Evolutionary conservation across 2,888 invertebrate genomes (phyloP).

Genomic region (Saturnia pavonia): DNA sequence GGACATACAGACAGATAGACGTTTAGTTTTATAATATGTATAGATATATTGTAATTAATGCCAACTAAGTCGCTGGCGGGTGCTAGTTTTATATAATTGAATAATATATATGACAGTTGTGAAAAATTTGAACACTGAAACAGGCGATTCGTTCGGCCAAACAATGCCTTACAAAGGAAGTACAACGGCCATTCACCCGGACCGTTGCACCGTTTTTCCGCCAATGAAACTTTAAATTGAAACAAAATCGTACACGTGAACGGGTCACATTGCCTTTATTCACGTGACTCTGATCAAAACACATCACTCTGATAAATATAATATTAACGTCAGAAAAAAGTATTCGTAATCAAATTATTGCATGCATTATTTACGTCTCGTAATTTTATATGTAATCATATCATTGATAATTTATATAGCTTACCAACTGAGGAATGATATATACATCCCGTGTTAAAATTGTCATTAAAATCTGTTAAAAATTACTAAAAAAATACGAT

Average conservation of each 20-base stretch:
- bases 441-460: too few species aligned
- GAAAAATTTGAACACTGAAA: constrained; percentile 39
- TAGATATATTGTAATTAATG: too few species aligned
- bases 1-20: too few species aligned
- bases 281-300: constrained; percentile 5
- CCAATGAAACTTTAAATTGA: constrained; percentile 68
- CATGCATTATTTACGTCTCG: too few species aligned
- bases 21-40: too few species aligned
- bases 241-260: constrained; percentile 66
- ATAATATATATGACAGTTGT: constrained; percentile 48
- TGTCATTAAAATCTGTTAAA: too few species aligned
- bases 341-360: background rate
- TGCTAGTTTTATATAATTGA: constrained; percentile 19
- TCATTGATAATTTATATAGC: too few species aligned
- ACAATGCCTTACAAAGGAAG: constrained; percentile 64
- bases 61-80: background rate
- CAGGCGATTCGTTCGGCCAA: constrained; percentile 58
- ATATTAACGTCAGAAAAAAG: background rate
- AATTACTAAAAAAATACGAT: too few species aligned
- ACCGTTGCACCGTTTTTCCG: constrained; percentile 64
- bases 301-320: background rate
- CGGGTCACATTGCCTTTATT: constrained; percentile 45
- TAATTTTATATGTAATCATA: too few species aligned
- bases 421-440: too few species aligned
- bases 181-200: constrained; percentile 59